Percentiles rank a stretch among this genome's conserved stretches.
Evolutionary conservation across 53 echinoderm and acorn worm genomes (phyloP).

Genomic region (Actinopyga echinites): DNA sequence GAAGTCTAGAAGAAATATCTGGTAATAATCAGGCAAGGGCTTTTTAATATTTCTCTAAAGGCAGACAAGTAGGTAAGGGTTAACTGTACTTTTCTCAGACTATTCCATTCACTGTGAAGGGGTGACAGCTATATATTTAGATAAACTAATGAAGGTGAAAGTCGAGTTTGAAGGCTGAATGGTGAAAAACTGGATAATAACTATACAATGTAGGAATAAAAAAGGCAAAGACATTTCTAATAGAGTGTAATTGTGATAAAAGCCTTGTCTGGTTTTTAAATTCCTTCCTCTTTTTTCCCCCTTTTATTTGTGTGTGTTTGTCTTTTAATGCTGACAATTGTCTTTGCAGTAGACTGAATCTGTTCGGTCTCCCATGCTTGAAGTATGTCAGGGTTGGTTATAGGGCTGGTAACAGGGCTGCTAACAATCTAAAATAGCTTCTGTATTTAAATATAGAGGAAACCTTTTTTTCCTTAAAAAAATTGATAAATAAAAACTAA

Average conservation of each 20-base stretch:
- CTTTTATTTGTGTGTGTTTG: background rate
- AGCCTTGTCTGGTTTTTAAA: background rate
- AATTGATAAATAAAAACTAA: no score
- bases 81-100: constrained; percentile 11
- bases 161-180: no score
- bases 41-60: no score
- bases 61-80: constrained; percentile 30
- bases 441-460: no score
- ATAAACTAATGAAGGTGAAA: constrained; percentile 34
- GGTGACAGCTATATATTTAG: background rate
- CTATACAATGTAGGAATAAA: background rate
- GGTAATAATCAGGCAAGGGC: no score
- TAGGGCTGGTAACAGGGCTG: no score
- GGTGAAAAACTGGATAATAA: constrained; percentile 13
- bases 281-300: background rate
- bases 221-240: background rate
- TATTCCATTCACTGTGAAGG: constrained; percentile 4
- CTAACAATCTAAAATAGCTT: no score
- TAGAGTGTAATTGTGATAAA: constrained; percentile 25
- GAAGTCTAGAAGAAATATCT: no score
- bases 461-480: no score
- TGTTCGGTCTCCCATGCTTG: no score
- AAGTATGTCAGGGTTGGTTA: no score
- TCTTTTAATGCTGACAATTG: background rate
- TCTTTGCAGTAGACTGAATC: no score